Conservation (phyloP, 2,888 invertebrate genomes). For the Cryptus armator region DNA sequence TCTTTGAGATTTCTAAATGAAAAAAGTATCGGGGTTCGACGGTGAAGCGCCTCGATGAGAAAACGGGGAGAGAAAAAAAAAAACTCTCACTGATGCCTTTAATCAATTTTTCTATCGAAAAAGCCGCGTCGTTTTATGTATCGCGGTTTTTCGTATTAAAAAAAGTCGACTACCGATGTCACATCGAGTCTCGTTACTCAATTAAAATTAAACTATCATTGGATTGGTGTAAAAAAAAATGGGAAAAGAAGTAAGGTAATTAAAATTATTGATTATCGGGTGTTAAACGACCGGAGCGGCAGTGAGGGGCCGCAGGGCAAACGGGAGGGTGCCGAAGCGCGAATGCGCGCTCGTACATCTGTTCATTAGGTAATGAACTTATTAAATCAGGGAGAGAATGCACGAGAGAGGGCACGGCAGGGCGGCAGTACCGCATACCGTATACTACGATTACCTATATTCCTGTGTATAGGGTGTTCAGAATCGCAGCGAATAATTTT, state of each 20-base stretch:
- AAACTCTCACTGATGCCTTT: background rate
- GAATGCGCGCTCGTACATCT: slow-evolving; percentile 77
- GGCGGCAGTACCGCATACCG: slow-evolving; percentile 49
- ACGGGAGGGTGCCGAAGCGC: slow-evolving; percentile 5
- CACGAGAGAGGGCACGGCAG: slow-evolving; percentile 66
- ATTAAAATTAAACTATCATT: slow-evolving; percentile 77
- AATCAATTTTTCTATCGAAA: slow-evolving; percentile 5
- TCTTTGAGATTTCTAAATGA: background rate
- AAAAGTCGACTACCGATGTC: slow-evolving; percentile 63
- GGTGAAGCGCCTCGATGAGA: background rate
- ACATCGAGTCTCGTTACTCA: slow-evolving; percentile 73
- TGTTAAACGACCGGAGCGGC: slow-evolving; percentile 58
- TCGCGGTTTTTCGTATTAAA: slow-evolving; percentile 60
- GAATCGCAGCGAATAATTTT: slow-evolving; percentile 1
- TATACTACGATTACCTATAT: slow-evolving; percentile 36
- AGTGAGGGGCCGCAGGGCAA: slow-evolving; percentile 42
- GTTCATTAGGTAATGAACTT: slow-evolving; percentile 84
- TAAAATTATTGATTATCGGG: slow-evolving; percentile 84
- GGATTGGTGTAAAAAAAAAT: slow-evolving; percentile 71
- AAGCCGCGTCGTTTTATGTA: slow-evolving; percentile 14
- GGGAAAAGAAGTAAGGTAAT: slow-evolving; percentile 76
- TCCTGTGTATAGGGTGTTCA: slow-evolving; percentile 11
- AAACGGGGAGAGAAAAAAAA: background rate
- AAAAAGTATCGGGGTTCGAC: background rate
- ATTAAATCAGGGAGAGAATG: slow-evolving; percentile 80